These are phyloP conservation scores for Gephyroberyx darwinii DNA, from an alignment of 2,797 vertebrate genomes.

Conservation along the genomic window DNA sequence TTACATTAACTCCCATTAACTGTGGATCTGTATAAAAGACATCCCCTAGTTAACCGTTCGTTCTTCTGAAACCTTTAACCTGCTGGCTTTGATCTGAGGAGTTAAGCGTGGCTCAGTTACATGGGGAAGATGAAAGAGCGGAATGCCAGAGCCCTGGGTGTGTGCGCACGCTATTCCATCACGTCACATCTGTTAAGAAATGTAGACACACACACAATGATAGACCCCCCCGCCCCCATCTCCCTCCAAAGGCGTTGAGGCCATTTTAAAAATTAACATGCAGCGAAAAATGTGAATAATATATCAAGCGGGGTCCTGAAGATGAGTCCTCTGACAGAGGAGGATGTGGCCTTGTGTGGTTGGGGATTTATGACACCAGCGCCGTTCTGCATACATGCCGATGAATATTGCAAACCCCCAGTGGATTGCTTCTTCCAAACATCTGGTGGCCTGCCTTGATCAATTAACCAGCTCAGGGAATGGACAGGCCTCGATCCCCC, in stretches of 20 bases:
- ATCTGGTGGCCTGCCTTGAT: slow-evolving; percentile 76
- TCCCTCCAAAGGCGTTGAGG: slow-evolving; percentile 28
- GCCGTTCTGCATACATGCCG: slow-evolving; percentile 61
- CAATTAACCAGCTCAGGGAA: slow-evolving; percentile 68
- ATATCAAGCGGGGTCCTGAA: slow-evolving; percentile 63
- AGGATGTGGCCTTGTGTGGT: slow-evolving; percentile 67
- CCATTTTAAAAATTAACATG: slow-evolving; percentile 73
- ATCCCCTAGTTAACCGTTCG: not conserved
- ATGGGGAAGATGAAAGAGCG: slow-evolving; percentile 63
- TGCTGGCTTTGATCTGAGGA: slow-evolving; percentile 39
- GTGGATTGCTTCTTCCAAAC: slow-evolving; percentile 65
- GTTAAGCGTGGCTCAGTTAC: slow-evolving; percentile 50
- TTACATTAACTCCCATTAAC: not conserved
- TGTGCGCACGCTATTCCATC: slow-evolving; percentile 47
- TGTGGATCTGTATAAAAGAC: not conserved
- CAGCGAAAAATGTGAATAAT: slow-evolving; percentile 71
- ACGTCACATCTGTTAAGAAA: slow-evolving; percentile 61
- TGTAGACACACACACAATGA: slow-evolving; percentile 25
- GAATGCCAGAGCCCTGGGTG: slow-evolving; percentile 21
- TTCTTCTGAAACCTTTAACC: slow-evolving; percentile 12
- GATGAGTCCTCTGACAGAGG: slow-evolving; percentile 61
- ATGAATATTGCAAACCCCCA: slow-evolving; percentile 76
- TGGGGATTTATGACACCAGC: slow-evolving; percentile 71
- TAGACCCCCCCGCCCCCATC: slow-evolving; percentile 8
- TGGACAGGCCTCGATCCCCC: slow-evolving; percentile 44